A percentile compares a stretch with the other conserved stretches of the same genome.
Conservation (phyloP, 2,113 vertebrate species). For the Lycocorax pyrrhopterus region DNA sequence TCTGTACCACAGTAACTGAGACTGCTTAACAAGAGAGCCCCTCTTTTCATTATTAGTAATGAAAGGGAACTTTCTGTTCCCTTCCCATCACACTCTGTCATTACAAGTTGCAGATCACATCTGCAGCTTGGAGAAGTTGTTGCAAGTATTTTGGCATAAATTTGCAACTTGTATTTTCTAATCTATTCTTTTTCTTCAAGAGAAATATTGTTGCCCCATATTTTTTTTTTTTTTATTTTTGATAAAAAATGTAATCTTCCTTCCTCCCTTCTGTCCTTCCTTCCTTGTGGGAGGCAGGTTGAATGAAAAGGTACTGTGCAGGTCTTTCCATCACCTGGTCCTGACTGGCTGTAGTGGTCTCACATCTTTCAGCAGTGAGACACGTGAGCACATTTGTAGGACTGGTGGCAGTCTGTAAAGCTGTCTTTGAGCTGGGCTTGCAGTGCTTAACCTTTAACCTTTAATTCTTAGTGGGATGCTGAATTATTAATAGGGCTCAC, state of each 20-base stretch:
- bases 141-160: background rate
- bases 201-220: background rate
- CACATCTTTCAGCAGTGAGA: background rate
- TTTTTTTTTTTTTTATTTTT: background rate
- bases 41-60: background rate
- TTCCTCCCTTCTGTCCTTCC: background rate
- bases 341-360: background rate
- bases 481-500: background rate
- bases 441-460: background rate
- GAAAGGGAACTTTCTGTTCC: background rate
- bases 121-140: background rate
- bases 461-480: background rate
- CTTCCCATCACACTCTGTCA: background rate
- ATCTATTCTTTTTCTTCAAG: background rate
- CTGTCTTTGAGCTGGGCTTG: background rate
- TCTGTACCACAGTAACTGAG: background rate
- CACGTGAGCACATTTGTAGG: accelerated
- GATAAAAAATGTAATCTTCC: background rate
- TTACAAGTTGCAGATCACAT: background rate
- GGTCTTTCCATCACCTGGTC: background rate
- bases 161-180: accelerated
- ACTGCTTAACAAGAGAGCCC: background rate
- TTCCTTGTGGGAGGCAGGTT: background rate
- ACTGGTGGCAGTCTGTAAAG: background rate
- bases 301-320: background rate